phyloP scores from a whole-genome alignment of 2,113 vertebrate species.

The Chionomys nivalis region DNA sequence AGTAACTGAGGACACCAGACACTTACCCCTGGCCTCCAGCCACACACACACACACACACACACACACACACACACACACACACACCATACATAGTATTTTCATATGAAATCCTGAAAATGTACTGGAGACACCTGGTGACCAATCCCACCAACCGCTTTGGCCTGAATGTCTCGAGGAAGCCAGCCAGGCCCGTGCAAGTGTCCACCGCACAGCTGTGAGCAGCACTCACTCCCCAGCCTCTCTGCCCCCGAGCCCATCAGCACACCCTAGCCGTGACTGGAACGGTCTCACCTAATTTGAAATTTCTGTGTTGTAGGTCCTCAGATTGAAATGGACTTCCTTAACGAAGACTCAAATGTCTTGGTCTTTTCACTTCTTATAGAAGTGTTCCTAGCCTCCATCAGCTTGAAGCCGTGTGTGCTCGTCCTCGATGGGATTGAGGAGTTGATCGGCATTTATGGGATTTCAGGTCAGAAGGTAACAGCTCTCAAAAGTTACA shows the following conservation, averaged over 20 bases:
- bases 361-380: constrained; percentile 69
- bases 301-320: constrained; percentile 56
- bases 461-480: constrained; percentile 76
- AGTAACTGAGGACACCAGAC: neutral
- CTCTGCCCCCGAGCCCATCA: neutral
- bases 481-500: constrained; percentile 39
- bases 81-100: neutral
- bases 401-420: constrained; percentile 75
- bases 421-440: constrained; percentile 72
- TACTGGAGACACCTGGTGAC: constrained; percentile 6
- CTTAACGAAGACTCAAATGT: constrained; percentile 60
- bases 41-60: neutral
- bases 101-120: constrained; percentile 41
- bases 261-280: neutral
- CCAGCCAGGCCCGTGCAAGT: neutral
- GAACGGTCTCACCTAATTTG: constrained; percentile 12
- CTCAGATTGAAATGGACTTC: constrained; percentile 38
- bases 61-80: neutral
- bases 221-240: neutral
- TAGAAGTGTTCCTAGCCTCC: constrained; percentile 74
- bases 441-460: constrained; percentile 76
- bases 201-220: neutral
- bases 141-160: neutral
- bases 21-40: neutral
- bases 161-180: constrained; percentile 9